Percentiles rank a stretch among this genome's conserved stretches.
phyloP scores from a whole-genome alignment of 2,113 vertebrate species.

The Bos indicus region DNA sequence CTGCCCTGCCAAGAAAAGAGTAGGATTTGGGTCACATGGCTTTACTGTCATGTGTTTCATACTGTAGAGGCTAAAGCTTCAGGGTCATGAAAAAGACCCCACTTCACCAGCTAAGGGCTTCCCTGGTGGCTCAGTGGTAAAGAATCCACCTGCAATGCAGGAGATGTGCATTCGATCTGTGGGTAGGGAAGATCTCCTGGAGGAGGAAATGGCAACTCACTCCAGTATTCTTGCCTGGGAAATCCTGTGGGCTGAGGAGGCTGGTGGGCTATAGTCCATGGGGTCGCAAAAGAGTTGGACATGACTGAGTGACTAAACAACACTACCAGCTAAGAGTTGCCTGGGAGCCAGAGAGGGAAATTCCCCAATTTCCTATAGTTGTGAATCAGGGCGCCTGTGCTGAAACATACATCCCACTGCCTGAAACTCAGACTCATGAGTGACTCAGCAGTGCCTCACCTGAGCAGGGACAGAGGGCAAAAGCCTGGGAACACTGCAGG shows the following conservation, averaged over 20 bases:
- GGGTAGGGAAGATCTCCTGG: background rate
- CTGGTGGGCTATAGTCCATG: background rate
- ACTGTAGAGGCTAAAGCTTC: background rate
- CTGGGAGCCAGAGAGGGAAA: background rate
- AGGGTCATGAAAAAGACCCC: background rate
- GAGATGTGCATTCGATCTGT: background rate
- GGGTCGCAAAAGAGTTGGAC: background rate
- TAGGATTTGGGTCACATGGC: background rate
- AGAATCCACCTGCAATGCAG: background rate
- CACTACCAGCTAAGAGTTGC: background rate
- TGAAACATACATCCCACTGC: background rate
- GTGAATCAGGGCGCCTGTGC: constrained; percentile 38
- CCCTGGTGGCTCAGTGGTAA: background rate
- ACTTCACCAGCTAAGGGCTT: background rate
- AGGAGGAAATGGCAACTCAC: background rate
- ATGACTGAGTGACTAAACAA: background rate
- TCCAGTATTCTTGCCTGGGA: background rate
- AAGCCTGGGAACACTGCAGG: background rate
- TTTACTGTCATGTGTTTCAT: background rate
- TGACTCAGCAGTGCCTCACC: constrained; percentile 55
- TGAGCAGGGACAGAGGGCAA: background rate
- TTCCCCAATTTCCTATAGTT: background rate
- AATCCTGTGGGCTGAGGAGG: background rate
- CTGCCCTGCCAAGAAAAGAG: background rate
- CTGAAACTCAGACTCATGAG: constrained; percentile 67